phyloP scores from a whole-genome alignment of 2,797 vertebrate genomes.

The Takifugu rubripes region DNA sequence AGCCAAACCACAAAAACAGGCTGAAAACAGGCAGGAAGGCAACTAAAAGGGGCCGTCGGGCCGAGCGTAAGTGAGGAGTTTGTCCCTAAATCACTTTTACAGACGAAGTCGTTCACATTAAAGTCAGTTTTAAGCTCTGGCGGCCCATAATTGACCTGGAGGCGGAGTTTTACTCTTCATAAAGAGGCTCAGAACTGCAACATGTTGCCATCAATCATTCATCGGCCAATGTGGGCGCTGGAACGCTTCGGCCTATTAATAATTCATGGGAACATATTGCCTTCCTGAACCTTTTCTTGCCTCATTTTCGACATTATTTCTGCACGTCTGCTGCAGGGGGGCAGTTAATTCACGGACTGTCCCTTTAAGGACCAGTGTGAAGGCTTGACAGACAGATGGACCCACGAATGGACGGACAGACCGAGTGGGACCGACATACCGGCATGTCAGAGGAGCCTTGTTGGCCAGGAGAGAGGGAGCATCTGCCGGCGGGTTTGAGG shows the following conservation, averaged over 20 bases:
- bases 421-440: slow-evolving; percentile 33
- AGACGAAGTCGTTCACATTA: not conserved
- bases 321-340: slow-evolving; percentile 5
- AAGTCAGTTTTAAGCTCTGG: not conserved
- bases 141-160: slow-evolving; percentile 24
- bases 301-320: slow-evolving; percentile 41
- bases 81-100: no score
- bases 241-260: slow-evolving; percentile 52
- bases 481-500: slow-evolving; percentile 70
- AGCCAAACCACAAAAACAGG: not conserved
- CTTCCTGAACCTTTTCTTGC: slow-evolving; percentile 33
- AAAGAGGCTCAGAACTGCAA: slow-evolving; percentile 40
- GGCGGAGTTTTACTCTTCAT: slow-evolving; percentile 21
- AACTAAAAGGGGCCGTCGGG: no score
- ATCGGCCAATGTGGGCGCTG: slow-evolving; percentile 57
- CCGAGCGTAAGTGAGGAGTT: no score
- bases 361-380: slow-evolving; percentile 19
- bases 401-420: slow-evolving; percentile 52
- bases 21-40: no score
- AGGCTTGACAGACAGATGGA: slow-evolving; percentile 60
- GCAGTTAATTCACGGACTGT: not conserved
- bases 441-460: slow-evolving; percentile 53
- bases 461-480: slow-evolving; percentile 61
- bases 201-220: slow-evolving; percentile 66
- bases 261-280: slow-evolving; percentile 65